A percentile compares a stretch with the other conserved stretches of the same genome.
These are phyloP conservation scores for Steromphala cineraria DNA, from an alignment of 2,888 invertebrate genomes.

Conservation along the genomic window DNA sequence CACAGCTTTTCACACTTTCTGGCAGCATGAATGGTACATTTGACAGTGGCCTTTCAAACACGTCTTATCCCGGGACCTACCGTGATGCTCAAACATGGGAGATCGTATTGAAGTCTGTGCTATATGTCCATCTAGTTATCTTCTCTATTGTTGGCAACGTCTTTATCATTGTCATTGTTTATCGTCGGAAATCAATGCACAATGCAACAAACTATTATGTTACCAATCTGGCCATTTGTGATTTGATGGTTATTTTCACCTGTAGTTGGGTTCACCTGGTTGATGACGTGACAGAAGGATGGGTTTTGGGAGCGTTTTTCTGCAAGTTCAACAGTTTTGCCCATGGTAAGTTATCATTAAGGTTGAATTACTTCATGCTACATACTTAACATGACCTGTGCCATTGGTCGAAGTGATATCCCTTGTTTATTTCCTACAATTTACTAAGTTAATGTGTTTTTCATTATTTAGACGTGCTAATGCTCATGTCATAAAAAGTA, in stretches of 20 bases:
- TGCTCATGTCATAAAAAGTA: too few relatives aligned
- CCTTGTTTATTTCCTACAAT: too few relatives aligned
- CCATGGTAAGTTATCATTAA: constrained; percentile 78
- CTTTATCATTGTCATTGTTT: constrained; percentile 33
- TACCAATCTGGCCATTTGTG: constrained; percentile 53
- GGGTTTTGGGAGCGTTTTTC: constrained; percentile 83
- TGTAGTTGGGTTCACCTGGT: constrained; percentile 86
- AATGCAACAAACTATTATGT: constrained; percentile 58
- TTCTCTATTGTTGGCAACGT: constrained; percentile 35
- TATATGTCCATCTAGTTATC: constrained; percentile 27
- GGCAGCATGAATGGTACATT: too few relatives aligned
- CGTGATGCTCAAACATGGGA: constrained; percentile 28
- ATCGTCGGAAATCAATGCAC: constrained; percentile 39
- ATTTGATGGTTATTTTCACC: constrained; percentile 70
- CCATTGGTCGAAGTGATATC: too few relatives aligned
- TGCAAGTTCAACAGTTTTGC: constrained; percentile 86
- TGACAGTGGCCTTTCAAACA: neutral
- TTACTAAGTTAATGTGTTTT: too few relatives aligned
- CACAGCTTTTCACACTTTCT: too few relatives aligned
- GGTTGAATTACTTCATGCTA: too few relatives aligned
- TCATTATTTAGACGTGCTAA: too few relatives aligned
- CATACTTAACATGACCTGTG: too few relatives aligned
- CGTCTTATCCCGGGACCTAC: neutral
- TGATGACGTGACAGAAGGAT: constrained; percentile 86
- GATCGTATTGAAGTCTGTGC: constrained; percentile 26